Base-by-base conservation (phyloP, 1,140 invertebrate species). In the Adoxophyes honmai region DNA sequence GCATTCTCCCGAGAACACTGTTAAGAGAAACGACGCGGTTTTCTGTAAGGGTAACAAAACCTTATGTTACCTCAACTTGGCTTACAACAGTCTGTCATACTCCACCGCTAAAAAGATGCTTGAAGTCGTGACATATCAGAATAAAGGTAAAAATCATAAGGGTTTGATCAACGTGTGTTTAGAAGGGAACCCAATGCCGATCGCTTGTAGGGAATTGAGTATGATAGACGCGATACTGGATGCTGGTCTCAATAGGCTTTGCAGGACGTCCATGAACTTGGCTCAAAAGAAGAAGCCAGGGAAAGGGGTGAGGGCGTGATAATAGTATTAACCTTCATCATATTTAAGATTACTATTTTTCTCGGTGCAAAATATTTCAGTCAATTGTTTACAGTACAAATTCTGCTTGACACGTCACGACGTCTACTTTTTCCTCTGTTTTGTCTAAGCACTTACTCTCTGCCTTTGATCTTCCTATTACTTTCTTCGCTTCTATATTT, bases 181-280 rank as follows among this genome's bases (percentile, higher is more conserved):
- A 5, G 81, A 83, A 52, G 83, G 83, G 4, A 86, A 86, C 37
- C 59, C 57, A 14, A 11, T 84, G 14, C 83, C 83, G 1, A n/a
- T 62, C 0, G 4, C 4, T 11, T 78, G 81, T 58, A 55, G 48
- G 2, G 81, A 86, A 39, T 52, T 79, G 21, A 16, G 7, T 0
- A 15, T 64, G 16, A 72, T 84, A 10, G 69, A 81, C 15, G 59
- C 68, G 15, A 63, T 79, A 1, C 37, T 82, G 9, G 65, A 75
- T 7, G 3, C 3, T 18, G 37, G 36, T 10, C 10, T 52, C 14
- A 34, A 15, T 36, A 18, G 13, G 4, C 39, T 5, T 1, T 14
- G 34, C 21, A 42, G 38, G 38, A 44, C 38, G 5, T 0, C 0
- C 1, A 1, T 14, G 10, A 11, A 4, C 3, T 4, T n/a, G 0